Conservation (phyloP, 2,797 vertebrate genomes). For the Nannoperca australis region DNA sequence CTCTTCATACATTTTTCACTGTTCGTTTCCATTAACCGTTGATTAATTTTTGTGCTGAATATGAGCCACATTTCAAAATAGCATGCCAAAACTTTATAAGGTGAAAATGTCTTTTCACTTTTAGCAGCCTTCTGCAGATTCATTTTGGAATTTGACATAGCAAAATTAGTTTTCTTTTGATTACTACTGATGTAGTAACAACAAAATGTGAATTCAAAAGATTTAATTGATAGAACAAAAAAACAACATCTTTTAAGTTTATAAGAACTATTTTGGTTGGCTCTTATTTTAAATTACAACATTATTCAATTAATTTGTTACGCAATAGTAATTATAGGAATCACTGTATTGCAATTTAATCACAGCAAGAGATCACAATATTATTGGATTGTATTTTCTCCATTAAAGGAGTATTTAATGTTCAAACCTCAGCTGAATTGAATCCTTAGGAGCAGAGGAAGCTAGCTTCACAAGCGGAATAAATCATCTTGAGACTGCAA, state of each 20-base stretch:
- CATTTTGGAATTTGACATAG: not conserved
- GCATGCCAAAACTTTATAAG: not conserved
- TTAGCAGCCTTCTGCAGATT: conserved; percentile 4
- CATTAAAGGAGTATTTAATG: not conserved
- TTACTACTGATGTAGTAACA: not conserved
- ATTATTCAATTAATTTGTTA: not conserved
- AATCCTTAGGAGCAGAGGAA: not conserved
- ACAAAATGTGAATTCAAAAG: not conserved
- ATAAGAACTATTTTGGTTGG: not conserved
- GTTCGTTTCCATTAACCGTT: conserved; percentile 2
- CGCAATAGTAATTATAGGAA: not conserved
- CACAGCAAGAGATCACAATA: not conserved
- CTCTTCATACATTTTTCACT: not conserved
- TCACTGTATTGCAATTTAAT: not conserved
- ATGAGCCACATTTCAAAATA: conserved; percentile 5
- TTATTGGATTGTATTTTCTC: not conserved
- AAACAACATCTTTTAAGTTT: not conserved
- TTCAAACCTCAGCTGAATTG: not conserved
- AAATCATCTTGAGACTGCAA: not conserved
- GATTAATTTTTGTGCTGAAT: not conserved
- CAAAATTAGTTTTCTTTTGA: not conserved
- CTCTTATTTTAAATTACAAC: not conserved
- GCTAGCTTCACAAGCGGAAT: not conserved
- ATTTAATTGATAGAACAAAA: not conserved
- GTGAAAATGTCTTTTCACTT: not conserved